Base-by-base conservation (phyloP, 2,797 vertebrate genomes). In the Staurois parvus region DNA sequence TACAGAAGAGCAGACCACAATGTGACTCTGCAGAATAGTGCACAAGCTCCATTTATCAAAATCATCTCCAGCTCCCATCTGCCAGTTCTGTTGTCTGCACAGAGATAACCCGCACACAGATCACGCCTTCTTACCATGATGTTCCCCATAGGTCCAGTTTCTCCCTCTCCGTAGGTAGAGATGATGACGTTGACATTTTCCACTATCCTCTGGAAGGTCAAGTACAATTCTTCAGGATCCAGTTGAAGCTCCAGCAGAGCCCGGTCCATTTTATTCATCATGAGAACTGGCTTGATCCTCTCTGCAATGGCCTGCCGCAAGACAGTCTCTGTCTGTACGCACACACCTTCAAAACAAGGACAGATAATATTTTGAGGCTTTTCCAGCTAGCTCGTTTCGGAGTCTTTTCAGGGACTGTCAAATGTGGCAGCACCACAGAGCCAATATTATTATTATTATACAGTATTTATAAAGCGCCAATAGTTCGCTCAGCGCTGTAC, bases 251-350 rank as follows among this genome's bases (percentile, higher is more conserved):
- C 90, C 62, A 93, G 90, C 52, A 93, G 87, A 15, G 90, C 91
- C n/a, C 77, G 37, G 74, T 91, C 90, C 91, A 91, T 94, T 88
- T 93, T 91, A 48, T 92, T 92, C 92, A 92, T 92, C 90, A 91
- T 90, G 37, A 92, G 84, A 5, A 92, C 88, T 0, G 90, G 88
- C 81, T 90, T 92, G 79, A 88, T 91, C 17, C 67, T 28, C 87
- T 93, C 91, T 3, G 90, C 91, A 72, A 89, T 81, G 70, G 91
- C 89, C 79, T 93, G 91, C 19, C 83, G 77, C 83, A 92, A 86
- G 34, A 93, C 91, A 0, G 91, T 89, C 86, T 92, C 90, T 0
- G 89, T 92, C 89, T 91, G 90, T 21, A 93, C 90, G 83, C 89
- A 94, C 85, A 91, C 85, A 52, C 88, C 91, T 94, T 37, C 3